phyloP scores from a whole-genome alignment of 2,113 vertebrate species.

The Trinectes maculatus region DNA sequence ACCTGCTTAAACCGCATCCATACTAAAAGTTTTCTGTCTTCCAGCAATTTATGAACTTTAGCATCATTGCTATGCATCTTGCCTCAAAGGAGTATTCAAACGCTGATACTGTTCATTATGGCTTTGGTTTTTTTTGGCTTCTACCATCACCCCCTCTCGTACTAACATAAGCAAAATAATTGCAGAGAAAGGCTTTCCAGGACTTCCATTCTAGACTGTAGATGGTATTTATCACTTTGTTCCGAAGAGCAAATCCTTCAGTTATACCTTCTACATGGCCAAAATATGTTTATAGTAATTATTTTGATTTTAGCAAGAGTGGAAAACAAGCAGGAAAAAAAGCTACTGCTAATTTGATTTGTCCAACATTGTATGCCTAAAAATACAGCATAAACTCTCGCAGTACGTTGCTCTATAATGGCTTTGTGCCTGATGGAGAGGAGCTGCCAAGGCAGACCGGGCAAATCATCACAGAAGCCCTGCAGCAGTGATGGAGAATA shows the following conservation, averaged over 20 bases:
- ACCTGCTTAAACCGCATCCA: not conserved
- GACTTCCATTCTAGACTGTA: not conserved
- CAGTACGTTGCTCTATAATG: constrained; percentile 13
- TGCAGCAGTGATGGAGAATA: constrained; percentile 31
- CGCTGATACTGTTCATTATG: no score
- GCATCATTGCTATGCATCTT: constrained; percentile 13
- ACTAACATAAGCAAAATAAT: constrained; percentile 22
- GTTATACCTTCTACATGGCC: no score
- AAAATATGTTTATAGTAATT: no score
- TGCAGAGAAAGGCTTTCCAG: constrained; percentile 14
- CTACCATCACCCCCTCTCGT: constrained; percentile 25
- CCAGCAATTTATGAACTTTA: constrained; percentile 25
- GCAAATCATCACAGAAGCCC: constrained; percentile 40
- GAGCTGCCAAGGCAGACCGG: constrained; percentile 35
- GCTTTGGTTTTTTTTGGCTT: not conserved
- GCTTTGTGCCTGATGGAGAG: constrained; percentile 13
- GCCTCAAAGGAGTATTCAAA: constrained; percentile 23
- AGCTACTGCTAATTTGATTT: constrained; percentile 14
- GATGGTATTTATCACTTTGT: not conserved
- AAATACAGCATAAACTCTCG: constrained; percentile 9
- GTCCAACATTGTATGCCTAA: not conserved
- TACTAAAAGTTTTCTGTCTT: not conserved
- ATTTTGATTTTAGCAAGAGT: not conserved
- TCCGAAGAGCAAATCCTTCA: not conserved
- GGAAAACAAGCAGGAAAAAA: constrained; percentile 13